phyloP scores from a whole-genome alignment of 1,140 invertebrate species.

The Panagrolaimus sp. region DNA sequence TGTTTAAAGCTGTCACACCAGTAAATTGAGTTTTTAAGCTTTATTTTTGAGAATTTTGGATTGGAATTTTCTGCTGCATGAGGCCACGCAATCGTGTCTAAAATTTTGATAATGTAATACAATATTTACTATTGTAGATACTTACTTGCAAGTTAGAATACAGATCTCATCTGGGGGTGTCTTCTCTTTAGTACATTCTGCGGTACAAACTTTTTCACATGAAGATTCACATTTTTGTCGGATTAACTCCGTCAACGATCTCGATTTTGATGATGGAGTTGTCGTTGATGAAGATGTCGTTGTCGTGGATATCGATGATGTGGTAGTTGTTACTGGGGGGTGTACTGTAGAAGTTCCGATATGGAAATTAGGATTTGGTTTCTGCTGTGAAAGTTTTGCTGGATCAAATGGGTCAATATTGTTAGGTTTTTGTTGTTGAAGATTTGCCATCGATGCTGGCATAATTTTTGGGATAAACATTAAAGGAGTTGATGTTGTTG shows the following conservation, averaged over 20 bases:
- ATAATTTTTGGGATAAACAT: not conserved
- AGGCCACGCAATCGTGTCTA: too few species aligned
- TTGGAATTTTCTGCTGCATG: too few species aligned
- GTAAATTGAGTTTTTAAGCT: too few species aligned
- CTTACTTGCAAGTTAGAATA: not conserved
- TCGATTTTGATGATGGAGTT: not conserved
- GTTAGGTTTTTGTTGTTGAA: not conserved
- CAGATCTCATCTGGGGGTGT: not conserved
- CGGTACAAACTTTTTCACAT: conserved; percentile 2
- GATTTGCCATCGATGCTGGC: not conserved
- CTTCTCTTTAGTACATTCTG: conserved; percentile 11
- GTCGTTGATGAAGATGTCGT: not conserved
- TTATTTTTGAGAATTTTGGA: too few species aligned
- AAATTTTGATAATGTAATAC: too few species aligned
- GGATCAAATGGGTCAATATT: conserved; percentile 7
- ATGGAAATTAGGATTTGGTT: conserved; percentile 6
- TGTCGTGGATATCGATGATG: not conserved
- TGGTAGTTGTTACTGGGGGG: not conserved
- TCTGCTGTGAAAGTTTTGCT: not conserved
- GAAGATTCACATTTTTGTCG: conserved; percentile 8
- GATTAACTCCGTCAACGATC: not conserved
- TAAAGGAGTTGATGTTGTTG: not conserved
- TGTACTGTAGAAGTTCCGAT: not conserved
- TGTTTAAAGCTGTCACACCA: too few species aligned
- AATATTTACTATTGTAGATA: too few species aligned